A percentile compares a stretch with the other conserved stretches of the same genome.
Evolutionary conservation across 2,888 invertebrate genomes (phyloP).

Genomic region (Caenorhabditis panamensis): DNA sequence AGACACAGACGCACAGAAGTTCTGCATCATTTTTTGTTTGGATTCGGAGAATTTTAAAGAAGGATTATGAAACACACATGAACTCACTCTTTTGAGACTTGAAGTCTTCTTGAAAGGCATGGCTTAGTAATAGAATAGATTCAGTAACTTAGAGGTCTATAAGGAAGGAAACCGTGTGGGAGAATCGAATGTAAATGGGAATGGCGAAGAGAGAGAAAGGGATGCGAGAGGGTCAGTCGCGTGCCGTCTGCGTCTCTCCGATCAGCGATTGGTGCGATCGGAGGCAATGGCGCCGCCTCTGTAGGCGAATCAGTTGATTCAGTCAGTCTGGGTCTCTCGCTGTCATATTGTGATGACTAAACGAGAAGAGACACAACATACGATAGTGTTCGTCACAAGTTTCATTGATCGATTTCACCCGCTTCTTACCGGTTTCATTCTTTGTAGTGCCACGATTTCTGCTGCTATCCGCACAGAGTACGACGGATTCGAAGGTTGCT

Average conservation of each 20-base stretch:
- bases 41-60: neutral
- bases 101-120: conserved; percentile 13
- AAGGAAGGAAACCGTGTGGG: neutral
- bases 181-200: neutral
- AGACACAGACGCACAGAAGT: conserved; percentile 10
- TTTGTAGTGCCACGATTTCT: conserved; percentile 46
- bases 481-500: conserved; percentile 9
- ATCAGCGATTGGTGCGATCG: conserved; percentile 2
- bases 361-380: conserved; percentile 19
- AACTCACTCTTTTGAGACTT: conserved; percentile 17
- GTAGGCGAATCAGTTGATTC: conserved; percentile 24
- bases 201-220: conserved; percentile 14
- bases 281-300: conserved; percentile 23
- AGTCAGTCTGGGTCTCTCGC: conserved; percentile 11
- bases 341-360: conserved; percentile 30
- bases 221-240: conserved; percentile 20
- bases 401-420: conserved; percentile 12
- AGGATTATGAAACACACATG: neutral
- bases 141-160: neutral
- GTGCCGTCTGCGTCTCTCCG: conserved; percentile 28
- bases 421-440: conserved; percentile 39
- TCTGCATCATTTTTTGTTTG: conserved; percentile 8
- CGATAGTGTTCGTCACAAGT: conserved; percentile 17
- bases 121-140: neutral
- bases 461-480: conserved; percentile 42